Evolutionary conservation across 2,797 vertebrate species (phyloP).

Genomic region (Galagoides demidoff): DNA sequence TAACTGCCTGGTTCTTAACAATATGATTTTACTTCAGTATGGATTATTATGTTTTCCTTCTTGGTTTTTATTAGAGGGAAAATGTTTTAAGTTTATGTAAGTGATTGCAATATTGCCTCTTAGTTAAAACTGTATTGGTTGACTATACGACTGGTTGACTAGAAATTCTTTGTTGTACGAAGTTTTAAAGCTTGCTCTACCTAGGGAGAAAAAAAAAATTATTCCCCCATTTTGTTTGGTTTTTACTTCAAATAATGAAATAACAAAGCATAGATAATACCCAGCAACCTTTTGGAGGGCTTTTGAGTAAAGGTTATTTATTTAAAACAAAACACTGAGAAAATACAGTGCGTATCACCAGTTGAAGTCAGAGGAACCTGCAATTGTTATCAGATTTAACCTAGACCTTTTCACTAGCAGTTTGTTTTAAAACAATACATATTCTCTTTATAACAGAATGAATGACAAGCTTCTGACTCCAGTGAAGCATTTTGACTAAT

Average conservation of each 20-base stretch:
- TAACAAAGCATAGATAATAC: not conserved
- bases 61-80: not conserved
- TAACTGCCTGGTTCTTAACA: not conserved
- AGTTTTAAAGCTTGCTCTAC: not conserved
- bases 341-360: not conserved
- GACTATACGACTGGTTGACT: not conserved
- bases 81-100: not conserved
- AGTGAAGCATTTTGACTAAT: slow-evolving; percentile 42
- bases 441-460: slow-evolving; percentile 48
- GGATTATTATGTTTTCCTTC: not conserved
- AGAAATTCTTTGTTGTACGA: not conserved
- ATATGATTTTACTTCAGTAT: not conserved
- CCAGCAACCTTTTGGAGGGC: not conserved
- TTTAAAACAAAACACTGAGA: slow-evolving; percentile 2
- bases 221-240: not conserved
- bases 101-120: not conserved
- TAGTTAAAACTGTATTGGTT: not conserved
- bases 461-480: slow-evolving; percentile 29
- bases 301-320: not conserved
- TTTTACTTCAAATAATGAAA: not conserved
- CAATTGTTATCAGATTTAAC: not conserved
- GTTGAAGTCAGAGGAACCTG: not conserved
- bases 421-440: slow-evolving; percentile 62
- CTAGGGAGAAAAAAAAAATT: not conserved
- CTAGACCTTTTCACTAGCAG: not conserved